A percentile compares a stretch with the other conserved stretches of the same genome.
Evolutionary conservation across 2,113 vertebrate genomes (phyloP).

Genomic region (Potamarius usumacintae): DNA sequence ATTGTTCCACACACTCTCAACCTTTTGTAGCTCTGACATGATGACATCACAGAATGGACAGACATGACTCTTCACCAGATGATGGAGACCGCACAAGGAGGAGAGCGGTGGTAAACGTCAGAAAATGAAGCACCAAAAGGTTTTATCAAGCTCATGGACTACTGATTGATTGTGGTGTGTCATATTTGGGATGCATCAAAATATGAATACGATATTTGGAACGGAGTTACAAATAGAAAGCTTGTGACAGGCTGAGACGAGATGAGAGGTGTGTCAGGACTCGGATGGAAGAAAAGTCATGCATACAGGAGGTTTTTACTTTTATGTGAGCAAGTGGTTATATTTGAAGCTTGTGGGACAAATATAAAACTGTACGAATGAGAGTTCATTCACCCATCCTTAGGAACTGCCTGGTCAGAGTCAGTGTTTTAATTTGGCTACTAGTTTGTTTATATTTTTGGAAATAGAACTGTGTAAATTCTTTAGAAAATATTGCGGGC

Average conservation of each 20-base stretch:
- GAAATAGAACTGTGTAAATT: not conserved
- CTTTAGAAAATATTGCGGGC: not conserved
- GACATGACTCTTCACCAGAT: too few species aligned
- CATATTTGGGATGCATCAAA: not conserved
- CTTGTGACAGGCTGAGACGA: not conserved
- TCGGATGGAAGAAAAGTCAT: not conserved
- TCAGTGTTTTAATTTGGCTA: not conserved
- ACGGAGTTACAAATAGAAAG: not conserved
- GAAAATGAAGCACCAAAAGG: too few species aligned
- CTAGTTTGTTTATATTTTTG: not conserved
- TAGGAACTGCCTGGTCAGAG: not conserved
- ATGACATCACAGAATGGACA: too few species aligned
- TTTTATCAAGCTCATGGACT: too few species aligned
- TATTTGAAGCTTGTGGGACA: not conserved
- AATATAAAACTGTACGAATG: not conserved
- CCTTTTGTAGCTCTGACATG: too few species aligned
- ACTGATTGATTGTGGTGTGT: too few species aligned
- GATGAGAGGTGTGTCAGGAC: not conserved
- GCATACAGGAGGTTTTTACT: not conserved
- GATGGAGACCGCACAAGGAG: too few species aligned
- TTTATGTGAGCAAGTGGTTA: not conserved
- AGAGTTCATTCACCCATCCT: not conserved
- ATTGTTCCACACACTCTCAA: too few species aligned
- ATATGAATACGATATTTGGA: not conserved
- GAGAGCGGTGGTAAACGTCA: too few species aligned